Evolutionary conservation across 1,140 invertebrate species (phyloP), one percentile per base, ranked within the genome.

Genomic region (Monochamus saltuarius): DNA sequence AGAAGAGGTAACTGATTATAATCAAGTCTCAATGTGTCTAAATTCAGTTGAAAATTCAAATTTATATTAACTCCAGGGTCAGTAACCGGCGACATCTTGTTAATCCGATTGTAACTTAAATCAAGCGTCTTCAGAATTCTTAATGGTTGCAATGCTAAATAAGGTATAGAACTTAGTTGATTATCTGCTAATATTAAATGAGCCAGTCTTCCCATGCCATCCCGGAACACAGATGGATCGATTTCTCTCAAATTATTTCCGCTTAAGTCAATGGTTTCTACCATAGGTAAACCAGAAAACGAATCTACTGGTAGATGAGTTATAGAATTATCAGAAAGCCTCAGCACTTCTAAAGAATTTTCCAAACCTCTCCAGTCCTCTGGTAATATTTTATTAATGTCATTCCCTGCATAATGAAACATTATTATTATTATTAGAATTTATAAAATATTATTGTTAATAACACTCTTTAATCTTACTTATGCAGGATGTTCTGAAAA

Each of bases 61-160:
- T 72, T 75, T 8, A 79, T 65, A 49, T 67, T 65, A 2, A 63
- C 59, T 10, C 66, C 66, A 19, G 70, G 62, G 3, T 75, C 76
- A 47, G 73, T 65, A n/a, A 73, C 64, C 11, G 79, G 75, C 16
- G 75, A 79, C 67, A 90, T 84, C 68, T 83, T 83, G 10, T 83
- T 84, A 58, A 95, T 92, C n/a, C 86, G 79, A 75, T 95, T 95
- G 63, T 86, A 85, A n/a, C 88, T 88, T 9, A 95, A 80, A 72
- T 94, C 90, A 43, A 95, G 75, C 9, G 83, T 81, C 59, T 85
- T 85, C 39, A 94, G 79, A 52, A 82, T 82, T 60, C 87, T 90
- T 4, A 94, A 77, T 0, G 85, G 84, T 0, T 87, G 83, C 46
- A 94, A 66, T 57, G 91, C 88, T 66, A 86, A 83, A 66, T 93